Conservation (phyloP, 2,888 invertebrate genomes). For the Euproctis similis region DNA sequence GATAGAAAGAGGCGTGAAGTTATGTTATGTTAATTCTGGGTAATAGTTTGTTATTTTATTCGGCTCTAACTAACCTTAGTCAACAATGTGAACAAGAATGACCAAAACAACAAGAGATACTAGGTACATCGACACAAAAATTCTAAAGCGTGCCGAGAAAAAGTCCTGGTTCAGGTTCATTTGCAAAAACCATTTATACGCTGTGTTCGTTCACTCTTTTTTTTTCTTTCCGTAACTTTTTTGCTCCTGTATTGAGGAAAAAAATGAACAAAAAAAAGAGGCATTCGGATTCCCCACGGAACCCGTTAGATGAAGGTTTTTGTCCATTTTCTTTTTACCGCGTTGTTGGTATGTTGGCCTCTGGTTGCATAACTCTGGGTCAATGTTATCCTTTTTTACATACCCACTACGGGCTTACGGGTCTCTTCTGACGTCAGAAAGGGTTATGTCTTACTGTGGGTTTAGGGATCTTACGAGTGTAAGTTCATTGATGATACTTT, state of each 20-base stretch:
- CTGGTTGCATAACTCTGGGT: conserved; percentile 1
- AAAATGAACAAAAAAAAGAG: conserved; percentile 47
- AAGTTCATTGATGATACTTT: too few species aligned
- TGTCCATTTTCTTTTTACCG: conserved; percentile 24
- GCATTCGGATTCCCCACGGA: conserved; percentile 35
- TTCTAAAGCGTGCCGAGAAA: conserved; percentile 67
- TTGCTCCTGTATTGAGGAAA: conserved; percentile 55
- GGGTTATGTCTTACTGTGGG: too few species aligned
- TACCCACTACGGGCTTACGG: background rate
- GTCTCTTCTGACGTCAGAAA: conserved; percentile 1
- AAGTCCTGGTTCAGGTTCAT: conserved; percentile 44
- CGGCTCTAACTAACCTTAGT: conserved; percentile 33
- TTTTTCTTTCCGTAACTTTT: conserved; percentile 51
- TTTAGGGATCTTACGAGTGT: too few species aligned
- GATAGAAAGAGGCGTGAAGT: too few species aligned
- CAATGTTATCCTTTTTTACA: conserved; percentile 1
- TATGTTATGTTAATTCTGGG: too few species aligned
- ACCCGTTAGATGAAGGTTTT: conserved; percentile 69
- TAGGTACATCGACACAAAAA: conserved; percentile 58
- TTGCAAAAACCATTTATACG: conserved; percentile 67
- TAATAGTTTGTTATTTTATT: conserved; percentile 27
- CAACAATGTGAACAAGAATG: conserved; percentile 37
- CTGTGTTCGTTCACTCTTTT: conserved; percentile 37
- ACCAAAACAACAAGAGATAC: conserved; percentile 50
- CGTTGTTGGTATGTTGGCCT: conserved; percentile 4